Conservation (phyloP, 2,797 vertebrate genomes). For the Anas flavirostris region DNA sequence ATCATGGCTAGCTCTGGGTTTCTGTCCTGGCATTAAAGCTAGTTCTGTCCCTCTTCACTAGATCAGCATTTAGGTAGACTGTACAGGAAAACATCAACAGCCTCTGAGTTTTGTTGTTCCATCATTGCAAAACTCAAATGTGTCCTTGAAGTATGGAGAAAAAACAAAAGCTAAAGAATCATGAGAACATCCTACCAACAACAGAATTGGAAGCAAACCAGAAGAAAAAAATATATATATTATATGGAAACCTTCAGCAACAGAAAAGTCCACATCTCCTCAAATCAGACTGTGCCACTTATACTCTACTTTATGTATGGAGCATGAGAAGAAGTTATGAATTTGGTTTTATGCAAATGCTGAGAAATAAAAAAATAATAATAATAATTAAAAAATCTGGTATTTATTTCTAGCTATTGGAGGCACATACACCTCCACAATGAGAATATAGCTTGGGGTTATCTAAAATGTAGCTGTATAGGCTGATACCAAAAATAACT, state of each 20-base stretch:
- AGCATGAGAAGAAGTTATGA: not conserved
- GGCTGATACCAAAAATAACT: not conserved
- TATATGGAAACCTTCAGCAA: not conserved
- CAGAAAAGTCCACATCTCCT: not conserved
- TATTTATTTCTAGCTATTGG: not conserved
- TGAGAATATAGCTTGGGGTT: not conserved
- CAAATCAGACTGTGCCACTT: not conserved
- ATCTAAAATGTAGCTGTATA: not conserved
- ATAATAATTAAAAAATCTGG: not conserved
- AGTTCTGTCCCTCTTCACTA: not conserved
- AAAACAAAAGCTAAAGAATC: not conserved
- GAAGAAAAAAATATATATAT: not conserved
- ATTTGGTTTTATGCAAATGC: not conserved
- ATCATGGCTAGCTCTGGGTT: not conserved
- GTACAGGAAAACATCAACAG: not conserved
- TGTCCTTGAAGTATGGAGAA: not conserved
- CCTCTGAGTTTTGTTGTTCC: not conserved
- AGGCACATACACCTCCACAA: not conserved
- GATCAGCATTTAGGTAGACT: not conserved
- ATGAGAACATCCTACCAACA: not conserved
- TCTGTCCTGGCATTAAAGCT: not conserved
- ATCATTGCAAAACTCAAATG: not conserved
- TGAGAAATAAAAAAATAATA: not conserved
- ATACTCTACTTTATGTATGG: not conserved
- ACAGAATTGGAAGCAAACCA: not conserved